Evolutionary conservation across 2,888 invertebrate genomes (phyloP).

Genomic region (Tubulanus polymorphus): DNA sequence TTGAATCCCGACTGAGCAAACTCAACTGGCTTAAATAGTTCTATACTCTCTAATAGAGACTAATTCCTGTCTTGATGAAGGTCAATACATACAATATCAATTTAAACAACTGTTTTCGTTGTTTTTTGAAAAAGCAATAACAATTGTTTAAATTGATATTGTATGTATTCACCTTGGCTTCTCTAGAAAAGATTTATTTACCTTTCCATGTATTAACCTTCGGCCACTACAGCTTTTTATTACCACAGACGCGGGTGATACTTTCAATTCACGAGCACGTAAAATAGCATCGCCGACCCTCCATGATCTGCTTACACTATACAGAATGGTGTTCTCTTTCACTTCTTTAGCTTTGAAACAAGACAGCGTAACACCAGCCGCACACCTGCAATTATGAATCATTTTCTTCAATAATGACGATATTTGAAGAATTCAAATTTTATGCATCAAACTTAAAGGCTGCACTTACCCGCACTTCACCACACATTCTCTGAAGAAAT

Average conservation of each 20-base stretch:
- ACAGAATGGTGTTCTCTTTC: conserved; percentile 22
- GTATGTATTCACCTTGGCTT: neutral
- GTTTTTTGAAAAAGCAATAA: too few species aligned
- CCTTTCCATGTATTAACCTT: conserved; percentile 35
- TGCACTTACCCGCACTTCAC: conserved; percentile 32
- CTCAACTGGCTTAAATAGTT: too few species aligned
- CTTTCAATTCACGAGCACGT: conserved; percentile 27
- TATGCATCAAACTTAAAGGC: neutral
- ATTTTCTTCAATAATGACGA: neutral
- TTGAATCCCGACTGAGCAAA: too few species aligned
- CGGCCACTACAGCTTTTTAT: conserved; percentile 24
- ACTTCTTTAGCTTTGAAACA: conserved; percentile 24
- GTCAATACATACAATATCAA: too few species aligned
- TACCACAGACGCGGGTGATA: conserved; percentile 31
- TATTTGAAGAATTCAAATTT: neutral
- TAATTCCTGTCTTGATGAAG: too few species aligned
- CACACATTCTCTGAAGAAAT: conserved; percentile 33
- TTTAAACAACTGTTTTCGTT: too few species aligned
- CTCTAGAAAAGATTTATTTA: conserved; percentile 10
- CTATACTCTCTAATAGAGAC: too few species aligned
- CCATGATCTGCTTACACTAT: conserved; percentile 39
- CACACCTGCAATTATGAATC: conserved; percentile 18
- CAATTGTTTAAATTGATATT: too few species aligned
- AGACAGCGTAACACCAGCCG: conserved; percentile 26
- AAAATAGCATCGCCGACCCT: conserved; percentile 36